Base-by-base conservation (phyloP, 2,113 vertebrate genomes). In the Eulemur rufifrons region DNA sequence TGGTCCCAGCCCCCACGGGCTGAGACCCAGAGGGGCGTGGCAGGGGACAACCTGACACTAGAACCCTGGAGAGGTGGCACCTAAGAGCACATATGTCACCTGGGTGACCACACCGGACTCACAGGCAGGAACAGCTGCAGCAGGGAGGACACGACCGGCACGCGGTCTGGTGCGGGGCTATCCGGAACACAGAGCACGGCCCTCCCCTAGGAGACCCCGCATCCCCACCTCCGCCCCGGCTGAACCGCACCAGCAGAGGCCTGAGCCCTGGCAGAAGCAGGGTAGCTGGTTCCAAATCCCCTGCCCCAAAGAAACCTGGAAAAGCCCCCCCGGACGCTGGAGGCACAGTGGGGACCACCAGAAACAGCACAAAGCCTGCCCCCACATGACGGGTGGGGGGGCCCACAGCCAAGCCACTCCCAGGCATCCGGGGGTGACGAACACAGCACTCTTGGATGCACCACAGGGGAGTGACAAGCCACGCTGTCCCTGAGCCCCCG, bases 341-440 rank as follows among this genome's bases (percentile, higher is more conserved):
- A 10, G 0, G 69, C 61, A 37, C 14, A 54, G 37, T 11, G 1
- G 69, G 80, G 27, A 59, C 61, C 14, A 20, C 34, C 0, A 20
- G 17, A 56, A 74, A 29, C 13, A 8, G 20, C 39, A 17, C 0
- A 3, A 1, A 6, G 69, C 10, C 54, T 3, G 1, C 18, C 32
- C 14, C 54, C 1, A 1, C 34, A 5, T 11, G 21, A 25, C 15
- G 29, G 42, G 34, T 17, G 1, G 9, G 8, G 20, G 6, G 3
- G 8, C 64, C 13, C 69, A 34, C 6, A 68, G 29, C 39, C 73
- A 45, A 77, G 63, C 39, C 1, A 21, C 52, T 76, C 5, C 0
- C 15, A 13, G 74, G 52, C 27, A 18, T 21, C 1, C 0, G 54
- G 39, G 0, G 6, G 9, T 11, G 6, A 11, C 0, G 1, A 13